These are phyloP conservation scores for Stichodactyla mertensii DNA, from an alignment of 64 coral and sea anemone species.

Conservation along the genomic window DNA sequence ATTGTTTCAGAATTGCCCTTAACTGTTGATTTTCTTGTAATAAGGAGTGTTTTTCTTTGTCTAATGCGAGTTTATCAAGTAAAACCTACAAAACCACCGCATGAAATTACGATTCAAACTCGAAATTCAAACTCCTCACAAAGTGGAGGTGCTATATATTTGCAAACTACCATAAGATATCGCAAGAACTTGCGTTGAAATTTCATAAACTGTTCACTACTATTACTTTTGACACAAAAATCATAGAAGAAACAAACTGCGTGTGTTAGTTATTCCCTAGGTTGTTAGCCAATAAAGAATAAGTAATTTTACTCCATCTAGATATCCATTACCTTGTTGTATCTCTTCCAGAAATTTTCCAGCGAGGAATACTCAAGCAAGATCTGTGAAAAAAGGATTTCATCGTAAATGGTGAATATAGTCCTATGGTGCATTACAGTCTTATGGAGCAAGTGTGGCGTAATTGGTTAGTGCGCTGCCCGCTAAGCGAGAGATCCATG, in stretches of 20 bases:
- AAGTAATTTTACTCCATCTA: too few species aligned
- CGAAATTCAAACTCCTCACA: too few species aligned
- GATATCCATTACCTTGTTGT: constrained; percentile 80
- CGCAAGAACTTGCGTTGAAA: neutral
- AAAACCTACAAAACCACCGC: constrained; percentile 46
- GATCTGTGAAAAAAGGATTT: constrained; percentile 45
- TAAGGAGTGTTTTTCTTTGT: constrained; percentile 93
- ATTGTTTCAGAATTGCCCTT: constrained; percentile 94
- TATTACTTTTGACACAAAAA: neutral
- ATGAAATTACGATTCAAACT: too few species aligned
- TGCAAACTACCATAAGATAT: too few species aligned
- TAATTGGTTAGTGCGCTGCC: too few species aligned
- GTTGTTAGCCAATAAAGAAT: too few species aligned
- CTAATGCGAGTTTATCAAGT: constrained; percentile 92
- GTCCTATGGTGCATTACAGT: neutral
- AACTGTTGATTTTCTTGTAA: constrained; percentile 96
- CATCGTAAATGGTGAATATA: neutral
- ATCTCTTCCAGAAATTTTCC: constrained; percentile 98
- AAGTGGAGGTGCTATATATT: too few species aligned
- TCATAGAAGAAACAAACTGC: too few species aligned
- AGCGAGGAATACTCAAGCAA: constrained; percentile 89
- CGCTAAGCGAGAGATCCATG: too few species aligned
- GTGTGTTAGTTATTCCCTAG: too few species aligned
- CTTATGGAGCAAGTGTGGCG: too few species aligned
- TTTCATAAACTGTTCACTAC: neutral